These are phyloP conservation scores for Psittacula derbiana DNA, from an alignment of 2,797 vertebrate species.

Conservation along the genomic window DNA sequence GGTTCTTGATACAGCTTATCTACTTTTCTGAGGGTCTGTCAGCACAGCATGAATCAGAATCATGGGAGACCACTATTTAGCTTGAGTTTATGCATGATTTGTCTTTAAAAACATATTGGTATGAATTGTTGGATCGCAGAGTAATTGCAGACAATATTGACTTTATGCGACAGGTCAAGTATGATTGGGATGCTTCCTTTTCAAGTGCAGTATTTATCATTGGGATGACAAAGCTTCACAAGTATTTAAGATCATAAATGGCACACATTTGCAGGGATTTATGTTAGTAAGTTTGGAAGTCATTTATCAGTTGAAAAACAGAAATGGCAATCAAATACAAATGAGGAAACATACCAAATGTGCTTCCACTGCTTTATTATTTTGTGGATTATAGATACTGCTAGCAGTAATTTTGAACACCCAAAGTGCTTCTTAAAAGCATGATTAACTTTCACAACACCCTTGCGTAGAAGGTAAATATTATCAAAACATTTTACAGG, in stretches of 20 bases:
- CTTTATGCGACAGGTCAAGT: constrained; percentile 29
- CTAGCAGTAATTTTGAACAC: neutral
- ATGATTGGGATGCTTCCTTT: constrained; percentile 1
- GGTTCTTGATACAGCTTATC: constrained; percentile 40
- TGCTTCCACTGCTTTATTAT: neutral
- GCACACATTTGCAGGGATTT: neutral
- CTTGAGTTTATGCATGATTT: constrained; percentile 46
- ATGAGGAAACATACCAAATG: neutral
- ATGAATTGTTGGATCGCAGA: constrained; percentile 24
- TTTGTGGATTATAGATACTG: neutral
- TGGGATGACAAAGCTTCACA: neutral
- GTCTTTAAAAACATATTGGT: constrained; percentile 32
- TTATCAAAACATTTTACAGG: neutral
- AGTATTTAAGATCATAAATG: neutral
- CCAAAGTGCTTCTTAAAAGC: neutral
- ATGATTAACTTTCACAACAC: neutral
- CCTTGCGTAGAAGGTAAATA: neutral
- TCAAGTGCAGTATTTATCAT: constrained; percentile 3
- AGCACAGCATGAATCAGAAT: constrained; percentile 46
- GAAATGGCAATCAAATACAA: constrained; percentile 40
- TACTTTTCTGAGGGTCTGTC: constrained; percentile 56
- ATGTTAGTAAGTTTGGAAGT: neutral
- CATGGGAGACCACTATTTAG: constrained; percentile 14
- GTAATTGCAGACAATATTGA: constrained; percentile 17
- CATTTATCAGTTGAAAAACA: constrained; percentile 39